Percentiles rank a stretch among this genome's conserved stretches.
phyloP scores from a whole-genome alignment of 2,888 invertebrate species.

The Drosophila birchii region DNA sequence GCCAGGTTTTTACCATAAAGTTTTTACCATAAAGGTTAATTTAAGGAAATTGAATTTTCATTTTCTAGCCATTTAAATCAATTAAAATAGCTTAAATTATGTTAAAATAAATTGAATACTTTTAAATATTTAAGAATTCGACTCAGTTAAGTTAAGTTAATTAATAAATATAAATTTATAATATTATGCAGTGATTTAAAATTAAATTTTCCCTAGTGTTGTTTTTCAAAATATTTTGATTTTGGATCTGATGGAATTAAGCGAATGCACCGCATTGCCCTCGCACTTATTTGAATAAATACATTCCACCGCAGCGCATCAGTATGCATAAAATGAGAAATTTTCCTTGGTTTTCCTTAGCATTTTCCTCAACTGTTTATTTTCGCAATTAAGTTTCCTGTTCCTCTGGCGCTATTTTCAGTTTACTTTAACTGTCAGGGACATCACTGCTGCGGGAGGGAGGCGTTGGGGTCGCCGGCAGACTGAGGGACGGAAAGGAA shows the following conservation, averaged over 20 bases:
- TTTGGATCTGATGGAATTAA: neutral
- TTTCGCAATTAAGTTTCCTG: constrained; percentile 45
- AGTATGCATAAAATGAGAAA: constrained; percentile 2
- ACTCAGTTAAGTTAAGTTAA: no score
- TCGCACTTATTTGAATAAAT: constrained; percentile 8
- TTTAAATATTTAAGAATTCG: neutral
- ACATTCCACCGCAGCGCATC: constrained; percentile 1
- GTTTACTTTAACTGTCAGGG: constrained; percentile 31
- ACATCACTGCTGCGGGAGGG: neutral
- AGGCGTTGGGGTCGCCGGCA: neutral
- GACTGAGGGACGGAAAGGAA: constrained; percentile 7
- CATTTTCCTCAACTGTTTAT: constrained; percentile 23
- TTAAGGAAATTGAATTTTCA: neutral
- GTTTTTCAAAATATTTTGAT: neutral
- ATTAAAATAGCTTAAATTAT: neutral
- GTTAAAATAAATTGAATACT: neutral
- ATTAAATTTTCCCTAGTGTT: neutral
- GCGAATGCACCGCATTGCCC: neutral
- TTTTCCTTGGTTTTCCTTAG: constrained; percentile 10
- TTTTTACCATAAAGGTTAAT: neutral
- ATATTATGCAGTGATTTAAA: neutral
- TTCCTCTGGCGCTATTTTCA: constrained; percentile 16
- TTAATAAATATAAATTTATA: neutral
- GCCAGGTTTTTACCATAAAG: neutral
- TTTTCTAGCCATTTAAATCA: neutral